Evolutionary conservation across 2,888 invertebrate species (phyloP).

Genomic region (Stenichneumon culpator): DNA sequence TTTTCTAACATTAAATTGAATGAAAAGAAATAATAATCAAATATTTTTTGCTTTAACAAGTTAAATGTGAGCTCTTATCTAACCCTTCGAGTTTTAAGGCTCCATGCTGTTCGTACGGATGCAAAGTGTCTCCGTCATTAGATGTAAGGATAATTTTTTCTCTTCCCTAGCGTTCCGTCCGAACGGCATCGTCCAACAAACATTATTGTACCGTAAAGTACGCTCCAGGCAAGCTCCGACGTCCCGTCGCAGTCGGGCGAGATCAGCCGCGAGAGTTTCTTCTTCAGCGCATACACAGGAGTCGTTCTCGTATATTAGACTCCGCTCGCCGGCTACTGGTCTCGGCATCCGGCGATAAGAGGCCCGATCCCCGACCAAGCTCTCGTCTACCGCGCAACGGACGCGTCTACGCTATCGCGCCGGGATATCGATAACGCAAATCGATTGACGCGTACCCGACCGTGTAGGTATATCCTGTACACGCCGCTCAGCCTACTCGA

Average conservation of each 20-base stretch:
- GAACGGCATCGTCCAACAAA: not conserved
- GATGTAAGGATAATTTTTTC: slow-evolving; percentile 1
- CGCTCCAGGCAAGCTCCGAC: slow-evolving; percentile 58
- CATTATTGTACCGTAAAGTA: slow-evolving; percentile 22
- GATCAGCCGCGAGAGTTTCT: slow-evolving; percentile 10
- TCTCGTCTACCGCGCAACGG: slow-evolving; percentile 55
- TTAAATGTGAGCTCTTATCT: not conserved
- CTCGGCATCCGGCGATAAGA: slow-evolving; percentile 71
- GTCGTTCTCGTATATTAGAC: slow-evolving; percentile 50
- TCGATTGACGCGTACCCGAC: slow-evolving; percentile 42
- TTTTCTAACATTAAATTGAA: not conserved
- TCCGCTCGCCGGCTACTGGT: slow-evolving; percentile 39
- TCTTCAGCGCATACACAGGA: slow-evolving; percentile 20
- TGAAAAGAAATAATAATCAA: not conserved
- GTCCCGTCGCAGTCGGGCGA: slow-evolving; percentile 62
- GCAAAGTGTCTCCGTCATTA: not conserved
- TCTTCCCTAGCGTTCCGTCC: not conserved
- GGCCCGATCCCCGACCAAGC: slow-evolving; percentile 55
- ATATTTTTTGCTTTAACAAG: not conserved
- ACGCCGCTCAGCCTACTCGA: not conserved
- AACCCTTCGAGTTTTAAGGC: too few relatives aligned
- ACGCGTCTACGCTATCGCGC: slow-evolving; percentile 62
- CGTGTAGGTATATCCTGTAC: slow-evolving; percentile 18
- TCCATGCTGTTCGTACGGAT: not conserved
- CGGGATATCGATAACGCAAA: slow-evolving; percentile 66